Evolutionary conservation across 2,888 invertebrate species (phyloP).

Genomic region (Cryptocephalus primarius): DNA sequence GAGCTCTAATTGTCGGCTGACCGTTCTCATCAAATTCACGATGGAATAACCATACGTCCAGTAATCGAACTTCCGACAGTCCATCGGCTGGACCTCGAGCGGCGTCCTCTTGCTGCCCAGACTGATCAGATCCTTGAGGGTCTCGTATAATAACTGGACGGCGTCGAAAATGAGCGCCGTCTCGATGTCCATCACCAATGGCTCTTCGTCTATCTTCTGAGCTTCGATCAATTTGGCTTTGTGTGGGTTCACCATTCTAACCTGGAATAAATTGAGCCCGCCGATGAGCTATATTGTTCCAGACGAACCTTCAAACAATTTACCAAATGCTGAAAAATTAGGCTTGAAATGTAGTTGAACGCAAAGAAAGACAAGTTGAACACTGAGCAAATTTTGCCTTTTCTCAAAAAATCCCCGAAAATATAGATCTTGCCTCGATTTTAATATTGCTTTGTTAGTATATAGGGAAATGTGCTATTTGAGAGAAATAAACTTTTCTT

Average conservation of each 20-base stretch:
- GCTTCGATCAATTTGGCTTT: slow-evolving; percentile 33
- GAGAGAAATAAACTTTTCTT: too few species aligned
- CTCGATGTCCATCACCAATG: slow-evolving; percentile 45
- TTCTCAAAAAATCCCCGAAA: too few species aligned
- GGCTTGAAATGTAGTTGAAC: too few species aligned
- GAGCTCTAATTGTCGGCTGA: slow-evolving; percentile 32
- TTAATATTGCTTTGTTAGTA: too few species aligned
- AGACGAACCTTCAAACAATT: too few species aligned
- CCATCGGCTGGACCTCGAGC: slow-evolving; percentile 15
- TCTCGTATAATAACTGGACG: slow-evolving; percentile 69
- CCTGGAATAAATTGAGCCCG: slow-evolving; percentile 10
- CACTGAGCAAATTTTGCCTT: too few species aligned
- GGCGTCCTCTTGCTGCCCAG: slow-evolving; percentile 8
- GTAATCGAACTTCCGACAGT: slow-evolving; percentile 48
- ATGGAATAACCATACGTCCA: slow-evolving; percentile 78
- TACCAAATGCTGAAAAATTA: too few species aligned
- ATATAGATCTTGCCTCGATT: too few species aligned
- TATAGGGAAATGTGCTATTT: too few species aligned
- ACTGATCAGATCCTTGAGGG: slow-evolving; percentile 50
- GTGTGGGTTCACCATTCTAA: slow-evolving; percentile 53
- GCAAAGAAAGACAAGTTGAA: too few species aligned
- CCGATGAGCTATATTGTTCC: too few species aligned
- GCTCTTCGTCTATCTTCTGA: too few species aligned
- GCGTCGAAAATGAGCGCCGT: slow-evolving; percentile 79
- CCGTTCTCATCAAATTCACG: slow-evolving; percentile 72